Evolutionary conservation across 2,113 vertebrate species (phyloP).

Genomic region (Rhineura floridana): DNA sequence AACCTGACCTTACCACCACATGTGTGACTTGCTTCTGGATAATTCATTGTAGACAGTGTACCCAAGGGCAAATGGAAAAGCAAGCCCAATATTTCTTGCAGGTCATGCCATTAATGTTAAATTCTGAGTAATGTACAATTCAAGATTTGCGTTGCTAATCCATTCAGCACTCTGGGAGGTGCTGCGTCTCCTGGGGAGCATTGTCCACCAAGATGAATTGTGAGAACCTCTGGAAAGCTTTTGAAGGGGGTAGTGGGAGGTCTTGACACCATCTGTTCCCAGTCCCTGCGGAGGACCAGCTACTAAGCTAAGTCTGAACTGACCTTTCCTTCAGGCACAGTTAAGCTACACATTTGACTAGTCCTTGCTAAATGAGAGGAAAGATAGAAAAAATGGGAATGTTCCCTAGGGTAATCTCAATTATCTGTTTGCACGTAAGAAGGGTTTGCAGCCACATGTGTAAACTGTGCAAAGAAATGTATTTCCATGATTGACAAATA

Average conservation of each 20-base stretch:
- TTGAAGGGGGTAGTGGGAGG: constrained; percentile 5
- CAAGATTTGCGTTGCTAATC: neutral
- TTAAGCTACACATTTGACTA: neutral
- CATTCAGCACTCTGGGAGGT: neutral
- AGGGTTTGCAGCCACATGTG: neutral
- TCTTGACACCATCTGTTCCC: constrained; percentile 23
- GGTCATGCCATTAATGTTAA: neutral
- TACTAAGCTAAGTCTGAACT: neutral
- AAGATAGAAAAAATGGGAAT: neutral
- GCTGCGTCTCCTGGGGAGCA: neutral
- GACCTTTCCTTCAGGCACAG: neutral
- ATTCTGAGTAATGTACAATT: neutral
- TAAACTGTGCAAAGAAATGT: neutral
- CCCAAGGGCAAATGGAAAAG: neutral
- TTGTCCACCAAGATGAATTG: constrained; percentile 21
- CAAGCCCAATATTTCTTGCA: neutral
- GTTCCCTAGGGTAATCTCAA: neutral
- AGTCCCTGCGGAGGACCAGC: neutral
- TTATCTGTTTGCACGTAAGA: neutral
- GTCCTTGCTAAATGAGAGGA: neutral
- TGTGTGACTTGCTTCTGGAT: neutral
- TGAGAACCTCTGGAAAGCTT: constrained; percentile 25
- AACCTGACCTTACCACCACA: neutral
- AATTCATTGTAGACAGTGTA: neutral
- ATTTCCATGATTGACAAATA: neutral